phyloP scores from a whole-genome alignment of 2,888 invertebrate genomes.

The Campopleginae sp. region DNA sequence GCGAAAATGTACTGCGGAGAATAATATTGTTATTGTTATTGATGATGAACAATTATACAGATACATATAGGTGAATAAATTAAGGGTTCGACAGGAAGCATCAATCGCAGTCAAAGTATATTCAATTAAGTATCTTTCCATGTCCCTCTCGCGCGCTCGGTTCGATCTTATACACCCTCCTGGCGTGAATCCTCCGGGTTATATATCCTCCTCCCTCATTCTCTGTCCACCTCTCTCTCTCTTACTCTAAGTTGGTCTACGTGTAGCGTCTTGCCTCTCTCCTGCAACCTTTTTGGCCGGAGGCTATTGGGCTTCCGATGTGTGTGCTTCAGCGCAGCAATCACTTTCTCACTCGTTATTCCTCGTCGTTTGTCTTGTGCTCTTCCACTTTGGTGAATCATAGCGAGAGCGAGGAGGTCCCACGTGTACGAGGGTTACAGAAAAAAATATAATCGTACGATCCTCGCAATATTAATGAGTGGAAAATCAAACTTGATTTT shows the following conservation, averaged over 20 bases:
- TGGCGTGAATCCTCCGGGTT: slow-evolving; percentile 46
- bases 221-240: slow-evolving; percentile 32
- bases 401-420: slow-evolving; percentile 6
- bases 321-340: slow-evolving; percentile 47
- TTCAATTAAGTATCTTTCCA: slow-evolving; percentile 76
- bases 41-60: not conserved
- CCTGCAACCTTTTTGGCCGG: slow-evolving; percentile 55
- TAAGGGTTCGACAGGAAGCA: slow-evolving; percentile 74
- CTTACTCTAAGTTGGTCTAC: slow-evolving; percentile 2
- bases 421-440: not conserved
- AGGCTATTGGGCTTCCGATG: slow-evolving; percentile 60
- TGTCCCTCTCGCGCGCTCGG: slow-evolving; percentile 47
- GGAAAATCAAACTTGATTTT: slow-evolving; percentile 52
- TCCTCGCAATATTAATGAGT: slow-evolving; percentile 77
- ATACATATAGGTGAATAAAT: slow-evolving; percentile 5
- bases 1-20: not conserved
- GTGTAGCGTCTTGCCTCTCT: slow-evolving; percentile 6
- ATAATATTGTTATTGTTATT: not conserved
- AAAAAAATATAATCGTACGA: slow-evolving; percentile 37
- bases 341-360: slow-evolving; percentile 60
- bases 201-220: slow-evolving; percentile 22
- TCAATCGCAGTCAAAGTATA: slow-evolving; percentile 79
- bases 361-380: slow-evolving; percentile 49
- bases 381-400: slow-evolving; percentile 49
- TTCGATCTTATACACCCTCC: slow-evolving; percentile 41